Evolutionary conservation across 2,888 invertebrate species (phyloP), one percentile per base, ranked within the genome.

Genomic region (Volucella bombylans): DNA sequence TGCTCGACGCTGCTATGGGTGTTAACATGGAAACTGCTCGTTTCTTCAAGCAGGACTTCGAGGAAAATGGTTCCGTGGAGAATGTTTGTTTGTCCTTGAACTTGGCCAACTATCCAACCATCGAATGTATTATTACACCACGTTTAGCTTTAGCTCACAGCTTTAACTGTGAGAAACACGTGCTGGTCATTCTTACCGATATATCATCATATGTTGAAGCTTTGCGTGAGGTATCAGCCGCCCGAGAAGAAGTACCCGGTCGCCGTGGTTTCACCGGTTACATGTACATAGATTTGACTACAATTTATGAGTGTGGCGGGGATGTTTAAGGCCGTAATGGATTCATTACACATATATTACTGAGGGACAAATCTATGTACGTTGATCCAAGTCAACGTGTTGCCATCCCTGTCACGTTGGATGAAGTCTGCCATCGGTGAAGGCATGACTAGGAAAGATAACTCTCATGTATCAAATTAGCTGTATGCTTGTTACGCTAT

Each of bases 261-360:
- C n/a, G n/a, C n/a, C n/a, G n/a, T n/a, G n/a, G n/a, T 96, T 99
- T 99, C 94, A 94, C 94, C 89, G 94, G 99, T 95, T 99, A 99
- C 96, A 99, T 99, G 99, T 99, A 99, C 98, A 99, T 99, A 78
- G 99, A 99, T 96, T 96, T 99, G 94, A 99, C 99, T 86, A 99
- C 99, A 15, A 99, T 99, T 92, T 99, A 99, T 93, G 99, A 99
- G 93, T 95, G 99, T 89, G 99, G 99, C 88, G 99, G 99, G 47
- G 97, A 99, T 91, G 99, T 99, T 31, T 99, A 99, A 92, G 99
- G 99, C 71, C 95, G 99, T 89, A 98, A 98, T 92, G 99, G 99
- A 23, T 99, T 99, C 87, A 99, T 99, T 92, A 99, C 99, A 0
- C 99, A 99, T 93, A 99, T 92, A 99, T 99, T 93, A 99, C 99